Conservation (phyloP, 2,797 vertebrate genomes). For the Syngnathus acus region DNA sequence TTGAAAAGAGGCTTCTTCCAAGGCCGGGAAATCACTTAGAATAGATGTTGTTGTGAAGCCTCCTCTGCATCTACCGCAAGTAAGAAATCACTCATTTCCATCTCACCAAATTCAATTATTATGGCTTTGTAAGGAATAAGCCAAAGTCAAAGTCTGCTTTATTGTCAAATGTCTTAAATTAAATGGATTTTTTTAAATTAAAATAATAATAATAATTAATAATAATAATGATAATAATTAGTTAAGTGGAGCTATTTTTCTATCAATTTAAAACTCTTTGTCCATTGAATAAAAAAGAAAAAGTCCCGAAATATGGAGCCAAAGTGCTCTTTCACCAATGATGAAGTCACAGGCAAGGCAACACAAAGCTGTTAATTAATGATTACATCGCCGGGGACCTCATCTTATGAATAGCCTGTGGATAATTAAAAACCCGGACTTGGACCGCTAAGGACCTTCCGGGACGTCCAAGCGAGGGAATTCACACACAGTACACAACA, state of each 20-base stretch:
- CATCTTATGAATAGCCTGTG: neutral
- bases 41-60: conserved; percentile 23
- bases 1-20: conserved; percentile 63
- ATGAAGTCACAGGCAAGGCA: neutral
- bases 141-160: too few species aligned
- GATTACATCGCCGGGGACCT: neutral
- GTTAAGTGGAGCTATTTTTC: neutral
- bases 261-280: neutral
- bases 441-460: neutral
- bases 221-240: too few species aligned
- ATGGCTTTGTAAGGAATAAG: too few species aligned
- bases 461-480: neutral
- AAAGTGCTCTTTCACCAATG: neutral
- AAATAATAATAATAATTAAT: too few species aligned
- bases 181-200: too few species aligned
- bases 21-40: conserved; percentile 53
- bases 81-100: neutral
- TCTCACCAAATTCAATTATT: neutral
- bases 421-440: neutral
- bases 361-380: conserved; percentile 2
- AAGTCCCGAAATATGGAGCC: neutral
- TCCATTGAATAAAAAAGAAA: neutral
- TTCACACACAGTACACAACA: neutral
- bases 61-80: neutral
- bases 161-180: too few species aligned